Evolutionary conservation across 2,113 vertebrate species (phyloP).

Genomic region (Paedocypris sp.): DNA sequence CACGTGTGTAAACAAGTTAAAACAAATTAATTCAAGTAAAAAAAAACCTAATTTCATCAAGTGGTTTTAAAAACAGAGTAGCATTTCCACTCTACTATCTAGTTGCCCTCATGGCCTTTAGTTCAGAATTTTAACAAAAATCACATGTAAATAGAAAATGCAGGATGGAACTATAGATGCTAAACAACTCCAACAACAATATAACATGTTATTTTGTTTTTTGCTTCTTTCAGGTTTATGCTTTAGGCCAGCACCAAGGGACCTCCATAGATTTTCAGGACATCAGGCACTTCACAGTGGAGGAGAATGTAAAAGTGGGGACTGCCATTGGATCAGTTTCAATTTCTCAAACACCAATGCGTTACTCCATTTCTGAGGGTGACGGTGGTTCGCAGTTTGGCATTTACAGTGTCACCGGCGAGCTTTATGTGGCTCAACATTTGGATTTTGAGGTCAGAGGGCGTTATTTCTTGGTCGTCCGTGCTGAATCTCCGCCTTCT

Average conservation of each 20-base stretch:
- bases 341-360: slow-evolving; percentile 38
- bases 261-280: slow-evolving; percentile 37
- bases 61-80: too few relatives aligned
- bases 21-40: too few relatives aligned
- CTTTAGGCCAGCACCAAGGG: slow-evolving; percentile 37
- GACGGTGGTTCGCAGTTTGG: slow-evolving; percentile 66
- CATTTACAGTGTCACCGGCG: slow-evolving; percentile 65
- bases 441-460: slow-evolving; percentile 76
- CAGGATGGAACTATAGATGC: too few relatives aligned
- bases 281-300: slow-evolving; percentile 61
- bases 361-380: slow-evolving; percentile 63
- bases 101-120: too few relatives aligned
- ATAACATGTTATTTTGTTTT: not conserved
- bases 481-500: slow-evolving; percentile 48
- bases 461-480: slow-evolving; percentile 66
- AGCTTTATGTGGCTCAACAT: slow-evolving; percentile 70
- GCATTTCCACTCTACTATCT: too few relatives aligned
- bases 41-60: too few relatives aligned
- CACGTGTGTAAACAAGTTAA: too few relatives aligned
- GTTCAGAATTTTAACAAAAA: too few relatives aligned
- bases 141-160: too few relatives aligned
- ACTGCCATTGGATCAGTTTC: slow-evolving; percentile 62
- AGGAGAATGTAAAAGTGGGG: slow-evolving; percentile 67
- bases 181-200: too few relatives aligned
- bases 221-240: slow-evolving; percentile 70